Percentiles rank a stretch among this genome's conserved stretches.
Conservation (phyloP, 2,113 vertebrate genomes). For the Psettodes erumei region DNA sequence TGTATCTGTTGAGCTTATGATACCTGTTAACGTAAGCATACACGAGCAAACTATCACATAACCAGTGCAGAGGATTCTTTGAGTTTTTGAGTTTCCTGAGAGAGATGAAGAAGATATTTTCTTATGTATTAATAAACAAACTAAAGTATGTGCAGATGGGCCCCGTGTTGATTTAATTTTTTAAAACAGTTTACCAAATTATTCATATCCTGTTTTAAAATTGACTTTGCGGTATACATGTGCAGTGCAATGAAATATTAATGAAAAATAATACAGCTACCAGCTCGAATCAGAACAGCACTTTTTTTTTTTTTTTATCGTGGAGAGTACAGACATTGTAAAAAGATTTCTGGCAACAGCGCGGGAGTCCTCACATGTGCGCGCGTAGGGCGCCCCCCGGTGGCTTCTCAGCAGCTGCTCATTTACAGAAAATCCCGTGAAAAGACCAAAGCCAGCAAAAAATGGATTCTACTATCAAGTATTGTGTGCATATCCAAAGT, state of each 20-base stretch:
- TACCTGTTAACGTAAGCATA: constrained; percentile 36
- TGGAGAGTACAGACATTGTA: too few species aligned
- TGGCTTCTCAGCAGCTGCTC: background rate
- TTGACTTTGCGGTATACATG: background rate
- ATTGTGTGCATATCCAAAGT: too few species aligned
- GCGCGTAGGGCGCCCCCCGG: background rate
- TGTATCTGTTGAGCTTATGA: constrained; percentile 29
- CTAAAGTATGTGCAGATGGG: background rate
- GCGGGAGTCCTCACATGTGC: too few species aligned
- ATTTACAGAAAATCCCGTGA: too few species aligned
- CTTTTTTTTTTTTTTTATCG: background rate
- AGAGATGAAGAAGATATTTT: too few species aligned
- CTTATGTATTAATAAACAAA: background rate
- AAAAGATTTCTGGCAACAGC: too few species aligned
- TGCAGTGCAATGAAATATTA: background rate
- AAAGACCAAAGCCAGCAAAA: too few species aligned
- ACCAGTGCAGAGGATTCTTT: background rate
- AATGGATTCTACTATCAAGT: too few species aligned
- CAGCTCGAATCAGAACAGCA: background rate
- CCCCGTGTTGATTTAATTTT: too few species aligned
- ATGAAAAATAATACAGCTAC: background rate
- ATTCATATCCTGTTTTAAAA: background rate
- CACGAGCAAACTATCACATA: background rate
- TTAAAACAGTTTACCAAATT: too few species aligned
- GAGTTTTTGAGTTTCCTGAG: too few species aligned